These are phyloP conservation scores for Drosophila saltans DNA, from an alignment of 1,140 invertebrate genomes.

Conservation along the genomic window DNA sequence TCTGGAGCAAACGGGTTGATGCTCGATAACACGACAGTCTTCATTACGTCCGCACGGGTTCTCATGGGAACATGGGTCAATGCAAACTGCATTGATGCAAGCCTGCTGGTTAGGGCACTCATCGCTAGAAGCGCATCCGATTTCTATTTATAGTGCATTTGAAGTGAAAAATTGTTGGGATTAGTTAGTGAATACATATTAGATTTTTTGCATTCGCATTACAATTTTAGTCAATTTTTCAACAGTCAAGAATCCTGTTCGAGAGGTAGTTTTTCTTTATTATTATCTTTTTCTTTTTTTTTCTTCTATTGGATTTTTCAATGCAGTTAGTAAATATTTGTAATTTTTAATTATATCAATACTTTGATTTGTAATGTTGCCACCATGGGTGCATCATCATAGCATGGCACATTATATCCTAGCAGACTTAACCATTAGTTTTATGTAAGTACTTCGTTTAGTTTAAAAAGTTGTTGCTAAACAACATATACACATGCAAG, in stretches of 20 bases:
- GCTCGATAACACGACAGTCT: conserved; percentile 90
- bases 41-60: conserved; percentile 87
- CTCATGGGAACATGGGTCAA: conserved; percentile 88
- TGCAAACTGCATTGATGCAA: conserved; percentile 90
- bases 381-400: conserved; percentile 21
- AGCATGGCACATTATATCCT: conserved; percentile 41
- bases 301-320: conserved; percentile 49
- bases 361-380: conserved; percentile 25
- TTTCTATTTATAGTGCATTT: conserved; percentile 83
- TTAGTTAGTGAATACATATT: conserved; percentile 48
- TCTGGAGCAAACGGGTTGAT: conserved; percentile 91
- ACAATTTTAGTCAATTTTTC: conserved; percentile 52
- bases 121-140: conserved; percentile 88
- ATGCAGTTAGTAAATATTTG: conserved; percentile 68
- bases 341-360: conserved; percentile 26
- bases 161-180: conserved; percentile 57
- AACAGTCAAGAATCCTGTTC: conserved; percentile 64
- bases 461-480: conserved; percentile 39
- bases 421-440: conserved; percentile 38
- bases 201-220: conserved; percentile 22
- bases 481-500: conserved; percentile 81
- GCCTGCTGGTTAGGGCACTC: conserved; percentile 90
- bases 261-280: conserved; percentile 58
- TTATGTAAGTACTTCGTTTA: conserved; percentile 24
- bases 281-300: conserved; percentile 12